Evolutionary conservation across 2,888 invertebrate species (phyloP).

Genomic region (Theristus sp.): DNA sequence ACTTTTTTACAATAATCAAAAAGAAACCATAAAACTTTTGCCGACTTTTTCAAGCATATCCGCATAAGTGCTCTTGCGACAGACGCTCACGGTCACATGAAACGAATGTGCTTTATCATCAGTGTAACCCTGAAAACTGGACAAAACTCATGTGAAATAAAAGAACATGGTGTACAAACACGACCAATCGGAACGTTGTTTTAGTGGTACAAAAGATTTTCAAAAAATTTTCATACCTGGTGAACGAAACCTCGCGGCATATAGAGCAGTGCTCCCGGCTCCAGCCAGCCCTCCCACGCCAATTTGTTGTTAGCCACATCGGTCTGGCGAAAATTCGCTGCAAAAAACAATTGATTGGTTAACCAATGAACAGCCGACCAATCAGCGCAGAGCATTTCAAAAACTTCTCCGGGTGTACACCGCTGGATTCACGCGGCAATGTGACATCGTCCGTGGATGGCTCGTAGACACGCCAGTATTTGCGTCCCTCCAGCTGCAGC

Average conservation of each 20-base stretch:
- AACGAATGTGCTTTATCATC: conserved; percentile 54
- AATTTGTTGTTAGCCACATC: conserved; percentile 44
- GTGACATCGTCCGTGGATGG: conserved; percentile 45
- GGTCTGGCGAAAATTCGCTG: conserved; percentile 35
- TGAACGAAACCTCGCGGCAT: conserved; percentile 53
- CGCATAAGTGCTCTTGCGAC: conserved; percentile 71
- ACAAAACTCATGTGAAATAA: not conserved
- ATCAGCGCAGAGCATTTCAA: too few species aligned
- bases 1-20: too few species aligned
- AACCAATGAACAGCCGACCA: too few species aligned
- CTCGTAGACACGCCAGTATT: conserved; percentile 75
- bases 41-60: conserved; percentile 59
- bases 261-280: conserved; percentile 55
- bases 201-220: too few species aligned
- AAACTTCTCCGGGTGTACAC: too few species aligned
- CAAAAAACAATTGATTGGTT: conserved; percentile 7
- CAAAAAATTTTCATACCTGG: too few species aligned
- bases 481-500: conserved; percentile 80
- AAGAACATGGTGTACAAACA: not conserved
- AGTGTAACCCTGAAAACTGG: conserved; percentile 6
- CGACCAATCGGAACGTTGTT: too few species aligned
- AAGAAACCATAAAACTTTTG: not conserved
- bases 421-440: conserved; percentile 62
- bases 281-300: conserved; percentile 21
- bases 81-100: conserved; percentile 79